Evolutionary conservation across 2,113 vertebrate species (phyloP), one percentile per base, ranked within the genome.

Genomic region (Oncorhynchus clarkii): DNA sequence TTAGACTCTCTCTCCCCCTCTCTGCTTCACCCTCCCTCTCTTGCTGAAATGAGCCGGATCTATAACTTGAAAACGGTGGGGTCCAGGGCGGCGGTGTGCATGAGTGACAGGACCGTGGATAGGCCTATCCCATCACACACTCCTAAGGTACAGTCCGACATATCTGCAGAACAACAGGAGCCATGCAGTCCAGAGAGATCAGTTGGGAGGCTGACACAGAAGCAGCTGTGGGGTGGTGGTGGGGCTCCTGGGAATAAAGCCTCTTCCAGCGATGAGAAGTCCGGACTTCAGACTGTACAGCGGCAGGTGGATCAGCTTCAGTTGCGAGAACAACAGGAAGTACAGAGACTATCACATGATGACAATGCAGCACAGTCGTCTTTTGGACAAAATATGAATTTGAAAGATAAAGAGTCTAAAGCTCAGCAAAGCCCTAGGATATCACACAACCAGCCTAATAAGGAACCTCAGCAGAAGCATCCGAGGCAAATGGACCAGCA

Each of bases 31-130:
- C 39, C 39, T 39, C 39, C 7, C 39, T 7, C 90, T 5, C 77
- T 89, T 0, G 76, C 80, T 82, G 85, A 80, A 69, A 94, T 94
- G 93, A 94, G 93, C 48, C 88, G 91, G 67, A 93, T 94, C 71
- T 94, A 94, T 82, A 93, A 93, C 73, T 73, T 92, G 74, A 90
- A 92, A 59, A 77, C 87, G 0, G 89, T 89, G 2, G 87, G 87
- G n/a, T 88, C 93, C 0, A 91, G 92, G 64, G 86, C 90, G 0
- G 86, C 85, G 9, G 73, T 92, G 54, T 91, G 89, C 72, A 39
- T 92, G 14, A 82, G 80, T 31, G 91, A 93, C 2, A 90, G 87
- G 73, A 79, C 81, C 11, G 79, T 77, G 1, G 91, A 92, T 4
- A 54, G 51, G 51, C 51, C 51, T 16, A 67, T 87, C 4, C 71